These are phyloP conservation scores for Macrobrachium rosenbergii DNA, from an alignment of 1,140 invertebrate genomes.

Conservation along the genomic window DNA sequence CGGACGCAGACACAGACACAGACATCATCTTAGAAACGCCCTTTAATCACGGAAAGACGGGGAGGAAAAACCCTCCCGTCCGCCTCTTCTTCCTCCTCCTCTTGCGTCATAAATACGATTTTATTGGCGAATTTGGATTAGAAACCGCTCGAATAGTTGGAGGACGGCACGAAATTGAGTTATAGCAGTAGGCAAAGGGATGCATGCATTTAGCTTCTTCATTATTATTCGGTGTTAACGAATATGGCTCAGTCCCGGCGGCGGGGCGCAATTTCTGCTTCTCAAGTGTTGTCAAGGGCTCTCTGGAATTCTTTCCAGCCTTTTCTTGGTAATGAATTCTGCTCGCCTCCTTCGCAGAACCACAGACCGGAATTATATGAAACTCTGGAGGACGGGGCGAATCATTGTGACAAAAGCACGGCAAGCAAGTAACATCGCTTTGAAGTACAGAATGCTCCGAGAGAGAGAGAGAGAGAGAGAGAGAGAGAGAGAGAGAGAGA, in stretches of 20 bases:
- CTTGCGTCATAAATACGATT: neutral
- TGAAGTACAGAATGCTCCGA: conserved; percentile 62
- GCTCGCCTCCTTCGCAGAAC: conserved; percentile 26
- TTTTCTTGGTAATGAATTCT: conserved; percentile 33
- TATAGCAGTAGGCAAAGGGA: too few species aligned
- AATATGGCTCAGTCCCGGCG: too few species aligned
- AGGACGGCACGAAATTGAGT: too few species aligned
- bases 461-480: conserved; percentile 17
- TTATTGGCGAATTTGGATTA: conserved; percentile 30
- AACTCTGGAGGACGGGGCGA: conserved; percentile 32
- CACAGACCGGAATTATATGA: conserved; percentile 5
- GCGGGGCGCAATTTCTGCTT: too few species aligned
- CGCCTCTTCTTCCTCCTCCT: too few species aligned
- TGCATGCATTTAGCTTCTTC: too few species aligned
- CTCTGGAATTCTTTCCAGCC: too few species aligned
- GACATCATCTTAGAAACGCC: conserved; percentile 9
- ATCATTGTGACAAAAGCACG: conserved; percentile 54
- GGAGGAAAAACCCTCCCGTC: too few species aligned
- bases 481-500: neutral
- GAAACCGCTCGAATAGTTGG: too few species aligned
- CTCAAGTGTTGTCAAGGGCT: too few species aligned
- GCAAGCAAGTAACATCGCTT: conserved; percentile 63
- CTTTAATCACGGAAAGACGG: too few species aligned
- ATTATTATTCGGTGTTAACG: too few species aligned
- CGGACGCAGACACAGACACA: conserved; percentile 24